A percentile compares a stretch with the other conserved stretches of the same genome.
These are phyloP conservation scores for Mus pahari DNA, from an alignment of 2,113 vertebrate species.

Conservation along the genomic window DNA sequence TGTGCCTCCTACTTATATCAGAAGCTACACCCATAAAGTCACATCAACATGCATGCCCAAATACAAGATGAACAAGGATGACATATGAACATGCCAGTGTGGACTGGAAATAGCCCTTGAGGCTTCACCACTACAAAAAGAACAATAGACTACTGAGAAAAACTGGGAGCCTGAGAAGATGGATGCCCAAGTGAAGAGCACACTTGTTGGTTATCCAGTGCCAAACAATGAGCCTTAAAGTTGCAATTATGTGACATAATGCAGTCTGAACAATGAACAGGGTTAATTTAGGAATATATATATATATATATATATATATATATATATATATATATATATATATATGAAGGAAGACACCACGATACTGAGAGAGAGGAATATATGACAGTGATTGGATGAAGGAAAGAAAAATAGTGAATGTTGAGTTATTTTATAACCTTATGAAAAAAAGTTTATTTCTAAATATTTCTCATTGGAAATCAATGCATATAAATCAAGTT, in stretches of 20 bases:
- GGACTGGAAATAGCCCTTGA: not conserved
- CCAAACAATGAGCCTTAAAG: not conserved
- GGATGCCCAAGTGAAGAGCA: not conserved
- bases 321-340: too few relatives aligned
- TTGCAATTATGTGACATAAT: not conserved
- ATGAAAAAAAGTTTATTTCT: not conserved
- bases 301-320: not conserved
- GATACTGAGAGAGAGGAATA: not conserved
- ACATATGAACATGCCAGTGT: not conserved
- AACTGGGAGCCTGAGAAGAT: fast-evolving
- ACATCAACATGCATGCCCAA: not conserved
- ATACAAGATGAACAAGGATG: not conserved
- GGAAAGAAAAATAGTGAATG: not conserved
- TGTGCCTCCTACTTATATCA: not conserved
- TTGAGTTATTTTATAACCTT: not conserved
- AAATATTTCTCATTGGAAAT: not conserved
- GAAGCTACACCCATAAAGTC: not conserved
- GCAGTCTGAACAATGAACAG: not conserved
- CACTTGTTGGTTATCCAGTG: not conserved
- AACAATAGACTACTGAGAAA: not conserved
- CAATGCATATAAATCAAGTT: not conserved
- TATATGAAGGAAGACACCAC: not conserved
- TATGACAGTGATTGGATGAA: not conserved
- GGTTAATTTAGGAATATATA: too few relatives aligned
- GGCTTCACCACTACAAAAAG: not conserved